These are phyloP conservation scores for Fragariocoptes setiger DNA, from an alignment of 1,140 invertebrate genomes.

Conservation along the genomic window DNA sequence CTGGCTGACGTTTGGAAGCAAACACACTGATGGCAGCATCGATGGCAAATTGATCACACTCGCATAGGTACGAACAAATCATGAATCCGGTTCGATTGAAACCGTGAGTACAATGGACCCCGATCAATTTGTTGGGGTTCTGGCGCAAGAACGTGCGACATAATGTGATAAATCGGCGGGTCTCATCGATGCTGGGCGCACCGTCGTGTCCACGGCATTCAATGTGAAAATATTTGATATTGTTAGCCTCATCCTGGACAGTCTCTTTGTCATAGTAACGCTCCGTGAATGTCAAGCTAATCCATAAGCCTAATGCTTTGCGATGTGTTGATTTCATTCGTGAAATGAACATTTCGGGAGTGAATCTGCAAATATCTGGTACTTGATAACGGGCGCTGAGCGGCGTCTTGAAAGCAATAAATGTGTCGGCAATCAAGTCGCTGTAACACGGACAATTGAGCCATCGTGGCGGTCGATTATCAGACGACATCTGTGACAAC, in stretches of 20 bases:
- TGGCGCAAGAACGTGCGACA: constrained; percentile 13
- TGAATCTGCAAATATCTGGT: constrained; percentile 40
- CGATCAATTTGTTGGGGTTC: constrained; percentile 11
- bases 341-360: constrained; percentile 45
- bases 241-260: constrained; percentile 28
- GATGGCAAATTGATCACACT: constrained; percentile 30
- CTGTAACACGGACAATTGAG: constrained; percentile 59
- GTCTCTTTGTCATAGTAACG: constrained; percentile 56
- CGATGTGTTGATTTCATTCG: constrained; percentile 35
- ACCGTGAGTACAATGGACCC: constrained; percentile 91
- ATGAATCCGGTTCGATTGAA: constrained; percentile 90
- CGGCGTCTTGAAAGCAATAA: constrained; percentile 69
- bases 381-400: constrained; percentile 42
- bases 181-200: constrained; percentile 15
- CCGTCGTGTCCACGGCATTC: constrained; percentile 30
- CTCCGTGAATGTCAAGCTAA: constrained; percentile 76
- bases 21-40: constrained; percentile 47
- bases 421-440: constrained; percentile 28
- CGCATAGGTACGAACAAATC: constrained; percentile 58
- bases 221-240: constrained; percentile 50
- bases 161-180: constrained; percentile 13
- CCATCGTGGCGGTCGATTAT: too few species aligned
- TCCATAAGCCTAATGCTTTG: constrained; percentile 38
- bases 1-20: constrained; percentile 24
- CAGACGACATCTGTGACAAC: too few species aligned